Conservation (phyloP, 2,888 invertebrate species). For the Exephanes ischioxanthus region DNA sequence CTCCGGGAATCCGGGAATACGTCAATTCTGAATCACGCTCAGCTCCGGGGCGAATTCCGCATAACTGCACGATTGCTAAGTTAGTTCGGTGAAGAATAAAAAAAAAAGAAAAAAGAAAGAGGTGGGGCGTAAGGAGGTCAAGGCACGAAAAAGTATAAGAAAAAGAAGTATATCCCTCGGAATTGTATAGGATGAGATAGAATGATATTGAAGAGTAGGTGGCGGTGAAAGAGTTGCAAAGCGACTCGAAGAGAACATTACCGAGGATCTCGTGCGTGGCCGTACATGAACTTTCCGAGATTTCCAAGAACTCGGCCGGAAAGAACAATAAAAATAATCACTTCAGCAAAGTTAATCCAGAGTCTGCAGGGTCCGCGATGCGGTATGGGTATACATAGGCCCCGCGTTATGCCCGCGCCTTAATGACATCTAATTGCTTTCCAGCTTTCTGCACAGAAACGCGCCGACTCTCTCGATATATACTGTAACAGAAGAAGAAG, state of each 20-base stretch:
- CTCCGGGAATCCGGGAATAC: slow-evolving; percentile 4
- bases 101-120: slow-evolving; percentile 17
- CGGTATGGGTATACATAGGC: slow-evolving; percentile 34
- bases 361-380: slow-evolving; percentile 63
- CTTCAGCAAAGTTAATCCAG: slow-evolving; percentile 83
- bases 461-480: slow-evolving; percentile 77
- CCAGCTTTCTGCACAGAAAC: slow-evolving; percentile 81
- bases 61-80: slow-evolving; percentile 47
- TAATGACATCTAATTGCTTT: slow-evolving; percentile 84
- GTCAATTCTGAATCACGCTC: slow-evolving; percentile 5
- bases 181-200: slow-evolving; percentile 19
- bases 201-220: slow-evolving; percentile 47
- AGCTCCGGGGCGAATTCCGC: slow-evolving; percentile 47
- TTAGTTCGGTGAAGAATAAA: slow-evolving; percentile 11
- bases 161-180: slow-evolving; percentile 11
- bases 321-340: slow-evolving; percentile 85
- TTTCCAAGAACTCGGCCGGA: slow-evolving; percentile 84
- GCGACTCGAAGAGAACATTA: slow-evolving; percentile 55
- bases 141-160: slow-evolving; percentile 20
- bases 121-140: slow-evolving; percentile 30
- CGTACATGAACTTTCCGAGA: slow-evolving; percentile 78
- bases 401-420: slow-evolving; percentile 70
- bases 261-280: slow-evolving; percentile 78
- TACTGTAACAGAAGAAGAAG: slow-evolving; percentile 49
- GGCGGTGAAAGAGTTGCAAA: slow-evolving; percentile 68